These are phyloP conservation scores for Zaprionus lineosus DNA, from an alignment of 2,888 invertebrate genomes.

Conservation along the genomic window DNA sequence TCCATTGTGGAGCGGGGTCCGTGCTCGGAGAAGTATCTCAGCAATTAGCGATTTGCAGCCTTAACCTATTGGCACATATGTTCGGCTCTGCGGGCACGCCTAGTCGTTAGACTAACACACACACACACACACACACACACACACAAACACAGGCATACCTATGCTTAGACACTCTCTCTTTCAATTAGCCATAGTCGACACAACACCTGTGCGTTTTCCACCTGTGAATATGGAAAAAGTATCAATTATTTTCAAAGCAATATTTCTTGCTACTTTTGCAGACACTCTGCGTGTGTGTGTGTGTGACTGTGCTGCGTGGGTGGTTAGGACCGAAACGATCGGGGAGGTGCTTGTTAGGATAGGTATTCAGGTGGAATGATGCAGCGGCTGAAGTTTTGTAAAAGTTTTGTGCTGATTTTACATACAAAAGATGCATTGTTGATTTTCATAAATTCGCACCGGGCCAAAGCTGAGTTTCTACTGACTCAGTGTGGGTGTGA, in stretches of 20 bases:
- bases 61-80: slow-evolving; percentile 68
- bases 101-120: slow-evolving; percentile 8
- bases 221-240: slow-evolving; percentile 55
- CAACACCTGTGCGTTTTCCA: slow-evolving; percentile 43
- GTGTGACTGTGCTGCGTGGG: not conserved
- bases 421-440: slow-evolving; percentile 51
- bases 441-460: slow-evolving; percentile 42
- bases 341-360: not conserved
- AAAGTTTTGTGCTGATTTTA: slow-evolving; percentile 52
- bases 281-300: not conserved
- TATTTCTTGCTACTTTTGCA: slow-evolving; percentile 2
- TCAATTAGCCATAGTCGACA: slow-evolving; percentile 43
- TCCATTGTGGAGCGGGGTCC: no score
- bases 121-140: not conserved
- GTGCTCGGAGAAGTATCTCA: no score
- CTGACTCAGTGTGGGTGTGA: slow-evolving; percentile 15
- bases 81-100: no score
- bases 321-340: no score
- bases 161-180: slow-evolving; percentile 38
- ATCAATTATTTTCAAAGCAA: slow-evolving; percentile 55
- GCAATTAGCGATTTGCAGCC: slow-evolving; percentile 62
- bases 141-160: not conserved
- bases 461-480: slow-evolving; percentile 26
- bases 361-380: not conserved
- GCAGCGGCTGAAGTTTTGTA: slow-evolving; percentile 1